phyloP scores from a whole-genome alignment of 2,797 vertebrate species.

The Arrhamphus sclerolepis region DNA sequence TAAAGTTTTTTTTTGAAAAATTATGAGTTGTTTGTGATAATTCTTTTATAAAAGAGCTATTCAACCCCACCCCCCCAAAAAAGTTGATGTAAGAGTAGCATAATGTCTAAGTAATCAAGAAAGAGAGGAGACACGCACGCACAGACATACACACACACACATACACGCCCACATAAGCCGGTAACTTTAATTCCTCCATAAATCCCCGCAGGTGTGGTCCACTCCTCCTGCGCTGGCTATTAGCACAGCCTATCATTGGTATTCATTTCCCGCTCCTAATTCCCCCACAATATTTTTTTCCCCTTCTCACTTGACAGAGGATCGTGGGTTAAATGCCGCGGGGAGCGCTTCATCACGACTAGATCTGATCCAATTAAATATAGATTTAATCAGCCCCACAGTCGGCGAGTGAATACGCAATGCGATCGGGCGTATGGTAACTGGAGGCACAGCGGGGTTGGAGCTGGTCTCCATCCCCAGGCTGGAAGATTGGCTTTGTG shows the following conservation, averaged over 20 bases:
- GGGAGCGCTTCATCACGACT: slow-evolving; percentile 81
- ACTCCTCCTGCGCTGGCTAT: slow-evolving; percentile 66
- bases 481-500: slow-evolving; percentile 29
- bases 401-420: slow-evolving; percentile 72
- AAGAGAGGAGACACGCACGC: slow-evolving; percentile 19
- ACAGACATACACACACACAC: slow-evolving; percentile 6
- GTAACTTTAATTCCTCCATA: slow-evolving; percentile 45
- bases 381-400: slow-evolving; percentile 82
- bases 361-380: slow-evolving; percentile 86
- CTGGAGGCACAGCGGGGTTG: slow-evolving; percentile 40
- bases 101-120: slow-evolving; percentile 54
- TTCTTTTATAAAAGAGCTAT: slow-evolving; percentile 57
- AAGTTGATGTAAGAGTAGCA: slow-evolving; percentile 44
- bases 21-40: slow-evolving; percentile 32
- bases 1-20: slow-evolving; percentile 50
- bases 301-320: slow-evolving; percentile 78
- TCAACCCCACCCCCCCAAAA: slow-evolving; percentile 40
- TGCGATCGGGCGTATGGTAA: slow-evolving; percentile 61
- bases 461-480: slow-evolving; percentile 34
- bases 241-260: slow-evolving; percentile 79
- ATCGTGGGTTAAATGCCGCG: slow-evolving; percentile 79
- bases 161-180: slow-evolving; percentile 31
- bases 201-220: slow-evolving; percentile 73
- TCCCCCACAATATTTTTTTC: slow-evolving; percentile 72
- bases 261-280: slow-evolving; percentile 78